Evolutionary conservation across 2,888 invertebrate species (phyloP).

Genomic region (Gastracanthus pulcherrimus): DNA sequence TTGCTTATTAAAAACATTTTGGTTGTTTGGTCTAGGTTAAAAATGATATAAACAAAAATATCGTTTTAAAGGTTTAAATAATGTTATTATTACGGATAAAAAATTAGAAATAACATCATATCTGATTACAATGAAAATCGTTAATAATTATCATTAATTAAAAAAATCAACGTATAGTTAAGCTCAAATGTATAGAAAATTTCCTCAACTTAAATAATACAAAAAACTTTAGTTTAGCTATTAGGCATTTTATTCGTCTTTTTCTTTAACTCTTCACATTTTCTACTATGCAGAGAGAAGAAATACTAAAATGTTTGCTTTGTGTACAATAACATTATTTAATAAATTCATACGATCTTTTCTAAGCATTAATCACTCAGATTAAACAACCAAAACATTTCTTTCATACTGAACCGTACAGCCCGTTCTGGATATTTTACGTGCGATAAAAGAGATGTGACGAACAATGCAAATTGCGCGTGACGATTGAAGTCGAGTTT

Average conservation of each 20-base stretch:
- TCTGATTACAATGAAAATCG: too few species aligned
- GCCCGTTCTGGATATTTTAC: conserved; percentile 77
- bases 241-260: too few species aligned
- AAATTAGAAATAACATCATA: too few species aligned
- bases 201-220: too few species aligned
- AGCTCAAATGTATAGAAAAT: too few species aligned
- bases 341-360: conserved; percentile 3
- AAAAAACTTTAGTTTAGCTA: too few species aligned
- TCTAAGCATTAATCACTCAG: conserved; percentile 9
- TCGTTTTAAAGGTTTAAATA: background rate
- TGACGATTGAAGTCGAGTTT: conserved; percentile 22
- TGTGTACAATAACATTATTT: conserved; percentile 19
- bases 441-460: conserved; percentile 49
- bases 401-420: conserved; percentile 73
- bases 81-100: background rate
- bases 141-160: too few species aligned
- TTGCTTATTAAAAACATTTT: conserved; percentile 28
- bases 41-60: conserved; percentile 4
- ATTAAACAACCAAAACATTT: conserved; percentile 29
- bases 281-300: too few species aligned
- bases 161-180: too few species aligned
- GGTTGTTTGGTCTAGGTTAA: conserved; percentile 1
- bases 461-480: conserved; percentile 39
- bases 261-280: too few species aligned
- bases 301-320: background rate